Evolutionary conservation across 2,113 vertebrate species (phyloP).

Genomic region (Acrocephalus arundinaceus): DNA sequence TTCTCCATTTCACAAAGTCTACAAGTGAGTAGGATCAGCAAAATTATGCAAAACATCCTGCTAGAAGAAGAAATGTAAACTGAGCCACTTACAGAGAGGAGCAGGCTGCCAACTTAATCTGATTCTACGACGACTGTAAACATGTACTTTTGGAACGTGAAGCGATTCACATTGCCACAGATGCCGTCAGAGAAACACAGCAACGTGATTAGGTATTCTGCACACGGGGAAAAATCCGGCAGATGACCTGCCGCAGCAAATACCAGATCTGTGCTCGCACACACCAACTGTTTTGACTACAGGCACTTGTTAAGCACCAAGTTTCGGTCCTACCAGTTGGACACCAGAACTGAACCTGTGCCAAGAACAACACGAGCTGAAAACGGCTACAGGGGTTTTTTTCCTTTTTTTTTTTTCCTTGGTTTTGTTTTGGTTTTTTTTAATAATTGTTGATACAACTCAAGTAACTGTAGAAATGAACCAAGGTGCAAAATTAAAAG

Average conservation of each 20-base stretch:
- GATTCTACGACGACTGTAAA: slow-evolving; percentile 79
- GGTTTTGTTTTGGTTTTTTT: background rate
- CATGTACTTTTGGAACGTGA: slow-evolving; percentile 79
- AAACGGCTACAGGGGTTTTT: background rate
- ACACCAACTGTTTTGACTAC: slow-evolving; percentile 76
- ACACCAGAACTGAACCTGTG: slow-evolving; percentile 70
- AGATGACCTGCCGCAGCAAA: slow-evolving; percentile 66
- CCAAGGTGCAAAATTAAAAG: slow-evolving; percentile 36
- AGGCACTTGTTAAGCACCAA: slow-evolving; percentile 76
- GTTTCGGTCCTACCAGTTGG: slow-evolving; percentile 79
- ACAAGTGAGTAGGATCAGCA: slow-evolving; percentile 73
- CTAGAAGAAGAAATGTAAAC: slow-evolving; percentile 76
- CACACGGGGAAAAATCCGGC: slow-evolving; percentile 29
- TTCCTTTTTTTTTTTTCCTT: background rate
- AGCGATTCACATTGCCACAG: slow-evolving; percentile 73
- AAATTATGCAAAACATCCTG: slow-evolving; percentile 76
- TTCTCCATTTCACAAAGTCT: slow-evolving; percentile 68
- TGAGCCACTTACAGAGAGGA: slow-evolving; percentile 77
- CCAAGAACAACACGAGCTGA: slow-evolving; percentile 76
- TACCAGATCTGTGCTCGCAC: slow-evolving; percentile 45
- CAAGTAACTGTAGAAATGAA: slow-evolving; percentile 41
- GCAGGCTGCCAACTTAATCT: slow-evolving; percentile 80
- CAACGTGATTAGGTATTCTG: slow-evolving; percentile 57
- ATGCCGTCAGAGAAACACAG: slow-evolving; percentile 65
- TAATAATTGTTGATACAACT: slow-evolving; percentile 56